Base-by-base conservation (phyloP, 2,888 invertebrate genomes). In the Drosophila cracens region DNA sequence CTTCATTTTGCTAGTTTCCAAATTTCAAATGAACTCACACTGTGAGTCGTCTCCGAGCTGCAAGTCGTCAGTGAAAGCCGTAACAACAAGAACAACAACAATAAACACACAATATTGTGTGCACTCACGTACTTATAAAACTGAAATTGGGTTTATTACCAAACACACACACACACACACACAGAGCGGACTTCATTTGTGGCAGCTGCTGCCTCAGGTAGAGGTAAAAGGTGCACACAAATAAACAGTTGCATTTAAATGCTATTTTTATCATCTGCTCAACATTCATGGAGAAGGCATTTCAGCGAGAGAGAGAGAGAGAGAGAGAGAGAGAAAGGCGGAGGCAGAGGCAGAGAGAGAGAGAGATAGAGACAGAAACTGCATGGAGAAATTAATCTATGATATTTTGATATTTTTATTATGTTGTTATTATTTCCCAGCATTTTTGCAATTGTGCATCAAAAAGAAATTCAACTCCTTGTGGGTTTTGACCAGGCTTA, bases 81-180 rank as follows among this genome's bases (percentile, higher is more conserved):
- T 49, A 58, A 38, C 57, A 57, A 16, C 38, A 56, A 54, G 29
- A 56, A 48, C 31, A 63, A 43, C 56, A 67, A 68, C 69, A 72
- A 69, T 70, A 71, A 76, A 74, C 72, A 70, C 63, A 75, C 21
- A 78, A 72, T 73, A 67, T 79, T 70, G 74, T 68, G 63, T 66
- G 48, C 63, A 75, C 61, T 38, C 36, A 60, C 31, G 56, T 57
- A 68, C 60, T 62, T 74, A 40, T 68, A 67, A 62, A 68, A 53
- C 43, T 54, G 52, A 64, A 87, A 87, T 85, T 79, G 68, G 87
- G 84, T 87, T 84, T 84, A 87, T 82, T 84, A 76, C 87, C 81
- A 54, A 59, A 82, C 68, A 67, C 59, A 56, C 34, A 38, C 52
- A 68, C n/a, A 56, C 38, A 68, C 51, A 64, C 43, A 52, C 33